Percentiles rank a stretch among this genome's conserved stretches.
Conservation (phyloP, 2,797 vertebrate genomes). For the Bradypodion pumilum region DNA sequence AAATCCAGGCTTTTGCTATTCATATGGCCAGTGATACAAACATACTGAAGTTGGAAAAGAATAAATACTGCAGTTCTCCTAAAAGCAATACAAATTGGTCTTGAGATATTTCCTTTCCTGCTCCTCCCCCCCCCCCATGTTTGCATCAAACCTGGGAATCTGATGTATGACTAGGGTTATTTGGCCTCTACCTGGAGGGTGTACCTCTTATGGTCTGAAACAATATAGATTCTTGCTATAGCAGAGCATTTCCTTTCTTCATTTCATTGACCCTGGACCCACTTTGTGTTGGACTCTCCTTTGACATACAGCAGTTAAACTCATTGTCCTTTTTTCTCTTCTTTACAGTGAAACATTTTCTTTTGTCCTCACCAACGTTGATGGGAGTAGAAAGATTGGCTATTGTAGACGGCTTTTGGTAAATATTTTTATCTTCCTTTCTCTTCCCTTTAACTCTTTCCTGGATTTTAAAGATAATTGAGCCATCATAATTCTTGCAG, state of each 20-base stretch:
- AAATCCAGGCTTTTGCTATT: too few relatives aligned
- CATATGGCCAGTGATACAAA: too few relatives aligned
- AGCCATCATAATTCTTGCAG: neutral
- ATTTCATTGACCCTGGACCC: neutral
- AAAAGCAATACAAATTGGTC: neutral
- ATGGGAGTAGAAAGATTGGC: constrained; percentile 92
- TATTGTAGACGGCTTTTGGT: constrained; percentile 95
- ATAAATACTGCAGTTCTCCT: neutral
- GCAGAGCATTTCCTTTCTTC: neutral
- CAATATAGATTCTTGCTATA: neutral
- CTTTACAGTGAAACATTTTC: constrained; percentile 91
- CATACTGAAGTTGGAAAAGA: neutral
- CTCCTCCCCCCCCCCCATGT: too few relatives aligned
- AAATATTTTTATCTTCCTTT: constrained; percentile 42
- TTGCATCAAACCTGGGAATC: too few relatives aligned
- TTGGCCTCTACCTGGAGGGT: neutral
- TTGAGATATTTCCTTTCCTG: neutral
- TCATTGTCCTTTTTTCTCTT: constrained; percentile 10
- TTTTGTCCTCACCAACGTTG: constrained; percentile 92
- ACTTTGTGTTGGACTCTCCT: neutral
- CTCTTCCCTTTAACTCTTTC: neutral
- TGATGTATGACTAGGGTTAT: neutral
- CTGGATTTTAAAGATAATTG: neutral
- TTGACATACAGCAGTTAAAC: too few relatives aligned
- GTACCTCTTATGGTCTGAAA: neutral